These are phyloP conservation scores for Clostera curtula DNA, from an alignment of 2,888 invertebrate genomes.

Conservation along the genomic window DNA sequence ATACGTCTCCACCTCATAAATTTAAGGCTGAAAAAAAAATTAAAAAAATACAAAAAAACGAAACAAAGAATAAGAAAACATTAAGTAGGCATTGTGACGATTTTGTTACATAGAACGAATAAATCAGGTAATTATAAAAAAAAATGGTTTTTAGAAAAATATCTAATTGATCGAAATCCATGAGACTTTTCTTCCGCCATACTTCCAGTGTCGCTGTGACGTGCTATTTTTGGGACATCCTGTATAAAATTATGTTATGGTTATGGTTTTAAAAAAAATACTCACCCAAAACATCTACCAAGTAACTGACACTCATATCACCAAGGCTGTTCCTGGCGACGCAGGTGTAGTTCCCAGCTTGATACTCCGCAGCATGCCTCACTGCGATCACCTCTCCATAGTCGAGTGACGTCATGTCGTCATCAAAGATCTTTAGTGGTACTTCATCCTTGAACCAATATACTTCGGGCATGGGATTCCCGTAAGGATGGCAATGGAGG, in stretches of 20 bases:
- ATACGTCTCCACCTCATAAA: too few relatives aligned
- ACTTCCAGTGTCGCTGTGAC: too few relatives aligned
- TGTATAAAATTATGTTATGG: background rate
- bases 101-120: too few relatives aligned
- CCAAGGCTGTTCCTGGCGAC: slow-evolving; percentile 75
- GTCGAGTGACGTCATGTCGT: slow-evolving; percentile 47
- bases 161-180: too few relatives aligned
- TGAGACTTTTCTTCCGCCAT: too few relatives aligned
- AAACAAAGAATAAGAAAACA: too few relatives aligned
- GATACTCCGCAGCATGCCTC: slow-evolving; percentile 35
- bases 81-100: too few relatives aligned
- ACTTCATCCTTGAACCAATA: slow-evolving; percentile 75
- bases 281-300: slow-evolving; percentile 65
- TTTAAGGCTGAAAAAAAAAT: too few relatives aligned
- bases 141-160: background rate
- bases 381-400: slow-evolving; percentile 52
- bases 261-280: slow-evolving; percentile 1
- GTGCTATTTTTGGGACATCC: too few relatives aligned
- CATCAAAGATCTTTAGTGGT: slow-evolving; percentile 64
- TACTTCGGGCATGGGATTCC: slow-evolving; percentile 74
- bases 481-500: slow-evolving; percentile 73
- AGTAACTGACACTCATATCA: slow-evolving; percentile 49
- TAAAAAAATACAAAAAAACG: too few relatives aligned
- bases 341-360: slow-evolving; percentile 75
- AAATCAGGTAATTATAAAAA: too few relatives aligned